Base-by-base conservation (phyloP, 2,113 vertebrate species). In the Trinectes maculatus region DNA sequence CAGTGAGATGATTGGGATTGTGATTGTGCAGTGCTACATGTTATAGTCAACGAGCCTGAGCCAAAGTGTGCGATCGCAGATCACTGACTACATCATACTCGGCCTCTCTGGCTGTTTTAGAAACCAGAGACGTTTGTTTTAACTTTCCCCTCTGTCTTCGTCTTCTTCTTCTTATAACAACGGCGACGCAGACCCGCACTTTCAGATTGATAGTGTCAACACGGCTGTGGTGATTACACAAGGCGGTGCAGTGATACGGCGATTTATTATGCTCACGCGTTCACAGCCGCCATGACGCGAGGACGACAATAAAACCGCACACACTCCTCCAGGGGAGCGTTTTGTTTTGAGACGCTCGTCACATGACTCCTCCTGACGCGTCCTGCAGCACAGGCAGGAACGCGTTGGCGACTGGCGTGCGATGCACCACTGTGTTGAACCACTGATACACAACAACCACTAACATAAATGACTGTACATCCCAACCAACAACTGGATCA, bases 361-460 rank as follows among this genome's bases (percentile, higher is more conserved):
- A 8, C 48, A 37, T 52, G 52, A 56, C 59, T 59, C 63, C 63
- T 55, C 66, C 52, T 53, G 62, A 75, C 39, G 49, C 65, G 13
- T 72, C 52, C 44, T 16, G 69, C 36, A 25, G 69, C 43, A 4
- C 64, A 15, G 16, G 47, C 59, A 71, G 75, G 82, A 87, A 82
- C 73, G 85, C 36, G 44, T 26, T 53, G 3, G 31, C 19, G 42
- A 61, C 61, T 77, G 71, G 84, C 71, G 76, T 76, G 74, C 29
- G 63, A 82, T n/a, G 49, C 5, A 0, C 1, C 15, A 31, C 72
- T 83, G 85, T 81, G 77, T 64, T n/a, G n/a, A 63, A 68, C 53
- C 31, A 77, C 18, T 71, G 36, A 76, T 77, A 86, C 81, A 87
- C 79, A 83, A 63, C n/a, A n/a, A n/a, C n/a, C n/a, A n/a, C n/a